Evolutionary conservation across 1,140 invertebrate genomes (phyloP), one percentile per base, ranked within the genome.

Genomic region (Megathymus violae): DNA sequence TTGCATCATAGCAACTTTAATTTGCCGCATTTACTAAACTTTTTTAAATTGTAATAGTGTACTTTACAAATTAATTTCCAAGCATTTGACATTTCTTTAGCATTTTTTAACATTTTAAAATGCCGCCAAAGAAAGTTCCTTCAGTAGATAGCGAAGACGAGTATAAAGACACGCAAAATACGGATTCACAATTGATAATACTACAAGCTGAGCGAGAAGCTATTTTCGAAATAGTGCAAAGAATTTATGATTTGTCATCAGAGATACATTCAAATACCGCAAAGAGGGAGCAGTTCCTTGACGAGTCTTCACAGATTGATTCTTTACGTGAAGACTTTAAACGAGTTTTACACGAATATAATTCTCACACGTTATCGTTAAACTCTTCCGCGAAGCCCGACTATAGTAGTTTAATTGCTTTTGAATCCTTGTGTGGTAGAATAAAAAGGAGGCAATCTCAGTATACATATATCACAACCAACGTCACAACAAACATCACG

Each of bases 291-390:
- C 14, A 11, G 13, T 51, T 51, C 31, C 31, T 51, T 51, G 48
- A 9, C 31, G 48, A 52, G 34, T 52, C 31, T 16, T 52, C 48
- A 9, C 34, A 52, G 10, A 40, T 40, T 38, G 48, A 52, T 13
- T 52, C 16, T 13, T 38, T 52, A 52, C 48, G 48, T n/a, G 34
- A 52, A 7, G 48, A 52, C n/a, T 52, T 52, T 22, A 52, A 52
- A 40, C 10, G 3, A 0, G n/a, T 52, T n/a, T 52, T 52, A 22
- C n/a, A 52, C 27, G n/a, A 52, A 19, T 52, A 52, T 38, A 52
- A 52, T 13, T 11, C 48, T 38, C 48, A 22, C 14, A n/a, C 15
- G 3, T 40, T 52, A 13, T 38, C 13, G 2, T 9, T 52, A 40
- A 11, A 36, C n/a, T 34, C 15, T 5, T 19, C 48, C 31, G 48